phyloP scores from a whole-genome alignment of 2,888 invertebrate species.

The Willowsia nigromaculata region DNA sequence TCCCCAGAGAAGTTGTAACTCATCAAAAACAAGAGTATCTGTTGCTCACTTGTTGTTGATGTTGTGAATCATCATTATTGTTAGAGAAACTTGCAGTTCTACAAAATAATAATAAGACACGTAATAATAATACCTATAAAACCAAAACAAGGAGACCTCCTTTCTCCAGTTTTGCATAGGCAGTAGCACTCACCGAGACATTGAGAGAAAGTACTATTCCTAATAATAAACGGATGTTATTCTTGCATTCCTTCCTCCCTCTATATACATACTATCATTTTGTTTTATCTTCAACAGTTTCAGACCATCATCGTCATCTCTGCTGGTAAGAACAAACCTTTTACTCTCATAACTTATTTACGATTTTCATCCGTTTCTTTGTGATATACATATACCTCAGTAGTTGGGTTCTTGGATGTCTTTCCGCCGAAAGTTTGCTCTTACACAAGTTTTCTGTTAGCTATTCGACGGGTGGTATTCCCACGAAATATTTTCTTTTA shows the following conservation, averaged over 20 bases:
- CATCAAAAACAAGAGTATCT: constrained; percentile 53
- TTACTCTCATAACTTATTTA: constrained; percentile 58
- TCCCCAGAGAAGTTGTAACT: constrained; percentile 51
- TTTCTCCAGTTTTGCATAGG: background rate
- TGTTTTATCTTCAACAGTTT: constrained; percentile 18
- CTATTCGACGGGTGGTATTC: constrained; percentile 42
- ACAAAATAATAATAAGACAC: constrained; percentile 33
- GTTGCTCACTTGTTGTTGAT: constrained; percentile 59
- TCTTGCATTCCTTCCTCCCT: background rate
- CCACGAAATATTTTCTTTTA: constrained; percentile 43
- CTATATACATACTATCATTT: background rate
- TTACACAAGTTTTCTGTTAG: background rate
- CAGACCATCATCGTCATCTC: constrained; percentile 8
- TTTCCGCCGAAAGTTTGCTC: constrained; percentile 22
- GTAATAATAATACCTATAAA: constrained; percentile 23
- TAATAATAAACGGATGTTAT: constrained; percentile 3
- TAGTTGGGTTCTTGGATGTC: background rate
- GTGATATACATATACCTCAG: background rate
- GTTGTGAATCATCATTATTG: constrained; percentile 29
- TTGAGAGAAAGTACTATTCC: background rate
- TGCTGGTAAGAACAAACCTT: constrained; percentile 46
- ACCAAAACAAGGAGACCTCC: background rate
- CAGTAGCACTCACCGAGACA: background rate
- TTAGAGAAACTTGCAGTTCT: constrained; percentile 10
- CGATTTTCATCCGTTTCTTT: constrained; percentile 46